These are phyloP conservation scores for Melanostoma scalare DNA, from an alignment of 2,888 invertebrate genomes.

Conservation along the genomic window DNA sequence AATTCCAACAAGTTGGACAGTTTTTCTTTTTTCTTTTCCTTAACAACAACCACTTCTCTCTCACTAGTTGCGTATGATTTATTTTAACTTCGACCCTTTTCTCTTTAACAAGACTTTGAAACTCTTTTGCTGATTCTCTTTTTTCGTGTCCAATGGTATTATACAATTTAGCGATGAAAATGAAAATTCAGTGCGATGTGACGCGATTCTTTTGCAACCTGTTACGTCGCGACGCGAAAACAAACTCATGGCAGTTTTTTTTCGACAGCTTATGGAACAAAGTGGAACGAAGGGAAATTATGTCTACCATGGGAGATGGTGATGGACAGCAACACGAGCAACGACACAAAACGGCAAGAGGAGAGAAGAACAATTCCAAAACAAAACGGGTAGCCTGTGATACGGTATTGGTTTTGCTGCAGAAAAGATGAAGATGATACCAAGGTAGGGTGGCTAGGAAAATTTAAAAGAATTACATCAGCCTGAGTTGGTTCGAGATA, in stretches of 20 bases:
- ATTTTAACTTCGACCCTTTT: background rate
- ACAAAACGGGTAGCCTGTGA: too few species aligned
- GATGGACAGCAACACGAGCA: too few species aligned
- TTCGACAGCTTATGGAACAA: background rate
- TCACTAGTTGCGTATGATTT: constrained; percentile 54
- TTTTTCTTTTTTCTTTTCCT: constrained; percentile 14
- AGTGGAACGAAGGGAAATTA: background rate
- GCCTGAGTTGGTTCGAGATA: too few species aligned
- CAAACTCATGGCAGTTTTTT: constrained; percentile 30
- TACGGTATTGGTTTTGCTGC: too few species aligned
- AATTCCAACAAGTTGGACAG: constrained; percentile 41
- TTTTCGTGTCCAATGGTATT: constrained; percentile 5
- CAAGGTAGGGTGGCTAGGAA: too few species aligned
- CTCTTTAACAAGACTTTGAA: too few species aligned
- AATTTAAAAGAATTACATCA: too few species aligned
- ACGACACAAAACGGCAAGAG: too few species aligned
- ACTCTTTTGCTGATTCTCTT: constrained; percentile 5
- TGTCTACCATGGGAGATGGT: background rate
- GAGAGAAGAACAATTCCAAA: too few species aligned
- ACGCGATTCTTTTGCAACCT: constrained; percentile 71
- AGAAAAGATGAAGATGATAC: too few species aligned
- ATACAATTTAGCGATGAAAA: constrained; percentile 40
- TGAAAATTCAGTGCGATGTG: constrained; percentile 42
- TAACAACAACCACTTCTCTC: too few species aligned
- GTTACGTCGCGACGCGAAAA: constrained; percentile 70